phyloP scores from a whole-genome alignment of 2,113 vertebrate species.

The Indri indri region DNA sequence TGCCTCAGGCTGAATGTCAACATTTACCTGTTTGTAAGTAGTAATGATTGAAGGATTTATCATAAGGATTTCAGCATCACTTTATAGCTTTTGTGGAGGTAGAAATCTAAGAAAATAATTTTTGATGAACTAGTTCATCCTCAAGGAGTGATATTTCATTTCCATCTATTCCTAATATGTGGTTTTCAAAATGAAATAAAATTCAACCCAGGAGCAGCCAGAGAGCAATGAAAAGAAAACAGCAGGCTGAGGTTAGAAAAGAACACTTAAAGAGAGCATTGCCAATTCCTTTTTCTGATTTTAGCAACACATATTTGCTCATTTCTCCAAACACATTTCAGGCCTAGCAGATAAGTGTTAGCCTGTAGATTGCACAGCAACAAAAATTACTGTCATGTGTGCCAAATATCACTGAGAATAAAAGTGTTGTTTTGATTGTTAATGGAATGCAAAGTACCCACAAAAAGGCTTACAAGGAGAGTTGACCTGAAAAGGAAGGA shows the following conservation, averaged over 20 bases:
- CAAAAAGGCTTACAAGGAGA: neutral
- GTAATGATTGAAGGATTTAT: slow-evolving; percentile 17
- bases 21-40: neutral
- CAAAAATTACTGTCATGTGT: neutral
- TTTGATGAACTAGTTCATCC: neutral
- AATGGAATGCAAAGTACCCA: neutral
- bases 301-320: slow-evolving; percentile 6
- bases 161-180: slow-evolving; percentile 39
- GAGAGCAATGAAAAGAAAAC: slow-evolving; percentile 20
- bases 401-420: neutral
- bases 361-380: neutral
- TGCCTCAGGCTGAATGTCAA: neutral
- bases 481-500: neutral
- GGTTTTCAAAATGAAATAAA: slow-evolving; percentile 44
- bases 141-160: slow-evolving; percentile 34
- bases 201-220: neutral
- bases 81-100: neutral
- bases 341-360: neutral
- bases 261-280: neutral
- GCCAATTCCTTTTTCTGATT: neutral
- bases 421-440: neutral
- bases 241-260: neutral
- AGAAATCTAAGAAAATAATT: neutral
- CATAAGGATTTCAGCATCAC: neutral
- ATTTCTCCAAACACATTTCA: neutral